Evolutionary conservation across 2,113 vertebrate genomes (phyloP), one percentile per base, ranked within the genome.

Genomic region (Halcyon senegalensis): DNA sequence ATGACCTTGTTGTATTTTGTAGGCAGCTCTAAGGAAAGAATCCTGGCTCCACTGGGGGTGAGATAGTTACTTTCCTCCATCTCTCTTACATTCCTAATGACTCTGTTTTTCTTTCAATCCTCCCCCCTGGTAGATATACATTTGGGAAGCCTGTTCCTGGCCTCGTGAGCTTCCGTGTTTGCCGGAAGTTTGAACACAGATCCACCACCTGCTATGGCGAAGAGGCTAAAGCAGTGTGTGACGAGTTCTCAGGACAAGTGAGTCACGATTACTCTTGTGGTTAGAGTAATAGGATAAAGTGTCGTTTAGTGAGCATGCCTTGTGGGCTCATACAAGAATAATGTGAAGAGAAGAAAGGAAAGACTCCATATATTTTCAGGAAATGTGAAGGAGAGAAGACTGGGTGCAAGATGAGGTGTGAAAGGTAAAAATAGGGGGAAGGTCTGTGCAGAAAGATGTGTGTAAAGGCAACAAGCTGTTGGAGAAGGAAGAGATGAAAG

Each of bases 91-190:
- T 60, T 53, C 20, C 58, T 78, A 59, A 87, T 44, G 44, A 10
- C 10, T 90, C 24, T 69, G 8, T 77, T 95, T 75, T 78, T 48
- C 35, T 88, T 87, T 69, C 43, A 60, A 77, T 46, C 70, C 46
- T 82, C 16, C 16, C 9, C 87, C 33, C 55, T 86, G 37, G 59
- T 90, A 98, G 98, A 46, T 98, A 98, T 69, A 98, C 98, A 1
- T 98, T 98, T 67, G 98, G 98, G 55, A 98, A 98, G 66, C 96
- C 98, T 35, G 98, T 98, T 84, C 96, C 94, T 6, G 98, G 98
- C 73, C 58, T 50, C 0, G 85, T 85, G 51, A 98, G 24, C 33
- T 46, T 98, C 72, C 97, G 66, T 17, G 23, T 98, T 9, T 98
- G 98, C 96, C 96, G 98, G 28, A 97, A 72, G 0, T 98, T 94